Conservation (phyloP, 2,113 vertebrate species). For the Malaclemys terrapin region DNA sequence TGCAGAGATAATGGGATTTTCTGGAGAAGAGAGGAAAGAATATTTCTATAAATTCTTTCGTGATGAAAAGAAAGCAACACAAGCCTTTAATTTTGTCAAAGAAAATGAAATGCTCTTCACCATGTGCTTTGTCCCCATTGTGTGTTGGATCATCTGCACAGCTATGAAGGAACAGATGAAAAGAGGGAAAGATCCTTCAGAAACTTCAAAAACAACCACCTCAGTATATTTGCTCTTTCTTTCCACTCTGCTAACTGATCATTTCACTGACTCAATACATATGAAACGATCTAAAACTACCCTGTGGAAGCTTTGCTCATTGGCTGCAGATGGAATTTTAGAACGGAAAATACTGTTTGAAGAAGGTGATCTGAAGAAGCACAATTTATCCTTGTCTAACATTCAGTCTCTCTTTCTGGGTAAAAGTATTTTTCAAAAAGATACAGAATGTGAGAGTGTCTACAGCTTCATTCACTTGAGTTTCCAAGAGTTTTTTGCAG, state of each 20-base stretch:
- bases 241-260: conserved; percentile 30
- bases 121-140: neutral
- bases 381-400: neutral
- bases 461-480: conserved; percentile 74
- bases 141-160: conserved; percentile 16
- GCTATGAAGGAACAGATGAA: neutral
- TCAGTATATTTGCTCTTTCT: conserved; percentile 53
- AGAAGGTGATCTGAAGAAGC: neutral
- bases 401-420: conserved; percentile 42
- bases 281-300: neutral
- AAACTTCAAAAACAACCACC: neutral
- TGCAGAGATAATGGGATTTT: neutral
- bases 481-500: conserved; percentile 75
- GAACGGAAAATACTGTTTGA: neutral
- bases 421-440: conserved; percentile 65
- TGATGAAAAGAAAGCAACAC: accelerated
- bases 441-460: conserved; percentile 45
- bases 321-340: neutral
- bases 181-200: neutral
- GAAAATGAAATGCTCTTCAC: accelerated
- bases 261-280: neutral
- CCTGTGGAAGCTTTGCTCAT: neutral
- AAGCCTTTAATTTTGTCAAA: neutral
- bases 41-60: conserved; percentile 2
- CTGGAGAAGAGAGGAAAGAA: accelerated